Percentiles rank a stretch among this genome's conserved stretches.
Evolutionary conservation across 2,797 vertebrate genomes (phyloP).

Genomic region (Spea hammondii): DNA sequence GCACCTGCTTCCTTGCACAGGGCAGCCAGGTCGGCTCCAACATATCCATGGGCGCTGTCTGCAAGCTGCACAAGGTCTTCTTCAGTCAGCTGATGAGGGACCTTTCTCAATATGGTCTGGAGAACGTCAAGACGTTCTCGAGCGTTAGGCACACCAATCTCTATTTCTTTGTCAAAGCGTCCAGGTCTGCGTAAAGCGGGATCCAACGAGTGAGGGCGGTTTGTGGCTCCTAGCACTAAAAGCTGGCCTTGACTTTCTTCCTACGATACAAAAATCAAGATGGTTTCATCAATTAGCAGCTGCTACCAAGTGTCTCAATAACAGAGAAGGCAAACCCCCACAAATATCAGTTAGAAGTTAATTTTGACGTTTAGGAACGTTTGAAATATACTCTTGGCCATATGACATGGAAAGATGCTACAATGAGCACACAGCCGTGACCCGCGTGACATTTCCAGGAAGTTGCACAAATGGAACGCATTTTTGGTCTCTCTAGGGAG

Average conservation of each 20-base stretch:
- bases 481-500: background rate
- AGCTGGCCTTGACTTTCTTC: slow-evolving; percentile 86
- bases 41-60: slow-evolving; percentile 83
- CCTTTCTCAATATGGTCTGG: slow-evolving; percentile 73
- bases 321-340: too few relatives aligned
- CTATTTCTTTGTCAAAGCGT: slow-evolving; percentile 92
- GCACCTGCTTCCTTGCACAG: slow-evolving; percentile 92
- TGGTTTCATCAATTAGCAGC: too few relatives aligned
- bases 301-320: too few relatives aligned
- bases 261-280: slow-evolving; percentile 58
- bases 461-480: background rate
- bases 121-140: slow-evolving; percentile 84
- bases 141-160: slow-evolving; percentile 86
- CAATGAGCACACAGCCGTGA: background rate
- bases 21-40: slow-evolving; percentile 89
- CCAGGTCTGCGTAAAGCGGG: slow-evolving; percentile 88
- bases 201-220: slow-evolving; percentile 88
- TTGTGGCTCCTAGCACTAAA: slow-evolving; percentile 90
- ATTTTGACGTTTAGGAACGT: too few relatives aligned
- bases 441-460: background rate
- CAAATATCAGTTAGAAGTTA: too few relatives aligned
- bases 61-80: slow-evolving; percentile 77
- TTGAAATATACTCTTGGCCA: background rate
- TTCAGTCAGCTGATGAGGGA: slow-evolving; percentile 71
- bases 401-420: background rate